phyloP scores from a whole-genome alignment of 2,113 vertebrate species.

The Tragulus kanchil region DNA sequence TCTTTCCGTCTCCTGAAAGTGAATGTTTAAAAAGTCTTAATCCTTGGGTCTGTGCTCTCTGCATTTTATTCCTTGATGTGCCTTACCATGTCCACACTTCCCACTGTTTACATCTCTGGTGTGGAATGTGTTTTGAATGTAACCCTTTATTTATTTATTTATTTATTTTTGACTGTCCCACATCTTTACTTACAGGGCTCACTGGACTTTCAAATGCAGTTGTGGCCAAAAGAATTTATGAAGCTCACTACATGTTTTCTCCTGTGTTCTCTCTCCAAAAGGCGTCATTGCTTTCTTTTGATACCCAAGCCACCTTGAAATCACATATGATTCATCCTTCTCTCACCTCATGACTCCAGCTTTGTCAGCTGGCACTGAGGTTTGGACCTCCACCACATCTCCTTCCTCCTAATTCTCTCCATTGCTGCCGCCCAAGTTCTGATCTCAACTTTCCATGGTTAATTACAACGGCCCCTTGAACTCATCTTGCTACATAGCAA shows the following conservation, averaged over 20 bases:
- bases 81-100: neutral
- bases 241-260: neutral
- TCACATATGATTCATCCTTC: neutral
- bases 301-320: neutral
- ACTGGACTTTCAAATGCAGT: neutral
- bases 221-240: neutral
- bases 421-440: neutral
- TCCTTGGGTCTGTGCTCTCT: neutral
- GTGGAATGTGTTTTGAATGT: neutral
- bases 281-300: neutral
- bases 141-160: neutral
- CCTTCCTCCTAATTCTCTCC: neutral
- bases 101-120: neutral
- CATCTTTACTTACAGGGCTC: neutral
- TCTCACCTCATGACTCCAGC: neutral
- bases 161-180: neutral
- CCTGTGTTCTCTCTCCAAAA: neutral
- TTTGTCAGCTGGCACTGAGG: neutral
- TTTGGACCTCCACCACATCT: neutral
- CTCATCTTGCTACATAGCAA: neutral
- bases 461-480: neutral
- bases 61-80: neutral
- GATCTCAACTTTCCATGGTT: neutral
- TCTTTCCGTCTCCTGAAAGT: neutral
- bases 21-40: neutral